These are phyloP conservation scores for Vidua chalybeata DNA, from an alignment of 2,113 vertebrate genomes.

Conservation along the genomic window DNA sequence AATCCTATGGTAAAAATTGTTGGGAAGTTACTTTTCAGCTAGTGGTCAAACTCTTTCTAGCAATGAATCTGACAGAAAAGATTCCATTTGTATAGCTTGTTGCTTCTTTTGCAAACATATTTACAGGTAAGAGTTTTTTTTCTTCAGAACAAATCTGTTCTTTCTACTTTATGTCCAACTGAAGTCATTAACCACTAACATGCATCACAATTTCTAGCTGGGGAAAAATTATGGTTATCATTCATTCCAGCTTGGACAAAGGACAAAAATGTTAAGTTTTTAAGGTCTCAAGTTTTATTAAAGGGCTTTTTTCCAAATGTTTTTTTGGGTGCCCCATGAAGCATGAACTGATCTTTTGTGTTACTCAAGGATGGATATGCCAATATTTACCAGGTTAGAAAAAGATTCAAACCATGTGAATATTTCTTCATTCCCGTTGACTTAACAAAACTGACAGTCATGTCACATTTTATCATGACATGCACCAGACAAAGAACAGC, in stretches of 20 bases:
- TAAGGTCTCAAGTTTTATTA: not conserved
- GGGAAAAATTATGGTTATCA: not conserved
- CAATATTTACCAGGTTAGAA: not conserved
- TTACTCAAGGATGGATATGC: not conserved
- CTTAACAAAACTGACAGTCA: constrained; percentile 56
- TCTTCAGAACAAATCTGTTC: not conserved
- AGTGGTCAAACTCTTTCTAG: not conserved
- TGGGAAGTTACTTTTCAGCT: not conserved
- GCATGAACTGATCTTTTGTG: not conserved
- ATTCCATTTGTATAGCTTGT: not conserved
- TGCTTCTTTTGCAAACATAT: not conserved
- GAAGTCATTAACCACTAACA: not conserved
- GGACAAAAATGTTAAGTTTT: not conserved
- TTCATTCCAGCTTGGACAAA: not conserved
- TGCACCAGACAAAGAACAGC: constrained; percentile 14
- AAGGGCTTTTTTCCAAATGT: not conserved
- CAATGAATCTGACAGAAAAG: constrained; percentile 13
- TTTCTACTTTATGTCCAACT: not conserved
- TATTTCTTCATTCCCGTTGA: constrained; percentile 54
- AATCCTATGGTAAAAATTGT: not conserved
- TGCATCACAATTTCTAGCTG: not conserved
- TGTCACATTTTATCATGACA: constrained; percentile 59
- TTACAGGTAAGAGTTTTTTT: not conserved
- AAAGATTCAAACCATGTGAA: constrained; percentile 29
- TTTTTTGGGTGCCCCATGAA: not conserved